Evolutionary conservation across 1,140 invertebrate genomes (phyloP), one percentile per base, ranked within the genome.

Genomic region (Leptopilina clavipes): DNA sequence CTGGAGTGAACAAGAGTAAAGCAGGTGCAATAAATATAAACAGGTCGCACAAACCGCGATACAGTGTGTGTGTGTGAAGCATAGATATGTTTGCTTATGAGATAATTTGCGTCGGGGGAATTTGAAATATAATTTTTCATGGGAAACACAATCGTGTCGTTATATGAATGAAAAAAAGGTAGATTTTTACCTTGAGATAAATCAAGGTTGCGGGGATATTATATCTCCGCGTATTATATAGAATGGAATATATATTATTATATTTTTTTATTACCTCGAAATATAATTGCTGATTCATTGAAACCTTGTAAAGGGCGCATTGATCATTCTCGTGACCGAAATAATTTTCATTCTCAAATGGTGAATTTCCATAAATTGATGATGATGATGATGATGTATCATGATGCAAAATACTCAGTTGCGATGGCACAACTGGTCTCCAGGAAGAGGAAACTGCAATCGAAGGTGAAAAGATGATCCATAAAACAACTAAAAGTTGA

Each of bases 281-380:
- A 82, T 93, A 93, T 3, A 94, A 84, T 71, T 94, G 93, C 83
- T 95, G 94, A 72, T 88, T 92, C 89, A 93, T 92, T 7, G 92
- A 91, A 1, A 94, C 92, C 86, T 95, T 95, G 87, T 94, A 94
- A 0, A 94, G 86, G 22, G 92, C 91, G 83, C 94, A 95, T 14
- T 91, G 90, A 73, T 93, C 93, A 11, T 80, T 79, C 0, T 83
- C 65, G 1, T 84, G 77, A 0, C 72, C 14, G 14, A 85, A 45
- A 6, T 85, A 45, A 54, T 86, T 80, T 0, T 86, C 83, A 9
- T 81, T 70, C n/a, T 80, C 83, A 52, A 75, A 71, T 7, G 72
- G 79, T 5, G 31, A 25, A 5, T 78, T 80, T 37, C 75, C 84
- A 70, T 83, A 87, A 12, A 83, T 72, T 14, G 76, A 71, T 1